Conservation (phyloP, 2,797 vertebrate species). For the Carduelis carduelis region DNA sequence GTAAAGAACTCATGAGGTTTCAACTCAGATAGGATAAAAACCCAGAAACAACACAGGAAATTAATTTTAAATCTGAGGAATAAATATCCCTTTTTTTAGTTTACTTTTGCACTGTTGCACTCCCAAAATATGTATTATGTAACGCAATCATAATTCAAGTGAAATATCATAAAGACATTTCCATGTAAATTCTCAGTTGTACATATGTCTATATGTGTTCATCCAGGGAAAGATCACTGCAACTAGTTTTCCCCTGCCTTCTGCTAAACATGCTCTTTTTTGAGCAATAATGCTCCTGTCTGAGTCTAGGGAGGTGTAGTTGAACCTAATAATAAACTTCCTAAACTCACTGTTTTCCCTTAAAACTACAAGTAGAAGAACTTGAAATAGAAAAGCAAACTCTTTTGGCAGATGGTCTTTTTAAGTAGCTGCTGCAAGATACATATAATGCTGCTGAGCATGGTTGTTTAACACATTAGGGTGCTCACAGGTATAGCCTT, state of each 20-base stretch:
- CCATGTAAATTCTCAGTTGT: conserved; percentile 27
- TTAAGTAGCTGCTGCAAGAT: conserved; percentile 54
- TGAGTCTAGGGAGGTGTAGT: not conserved
- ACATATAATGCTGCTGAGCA: conserved; percentile 52
- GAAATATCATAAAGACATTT: conserved; percentile 43
- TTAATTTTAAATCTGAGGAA: conserved; percentile 80
- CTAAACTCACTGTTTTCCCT: conserved; percentile 47
- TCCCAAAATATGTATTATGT: conserved; percentile 69
- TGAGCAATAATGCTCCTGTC: not conserved
- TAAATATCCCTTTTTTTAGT: conserved; percentile 73
- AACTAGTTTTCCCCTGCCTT: not conserved
- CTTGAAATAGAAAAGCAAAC: conserved; percentile 45
- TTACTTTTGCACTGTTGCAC: conserved; percentile 68
- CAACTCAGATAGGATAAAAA: conserved; percentile 67
- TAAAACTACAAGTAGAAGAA: conserved; percentile 60
- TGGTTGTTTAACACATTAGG: conserved; percentile 74
- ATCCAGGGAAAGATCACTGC: not conserved
- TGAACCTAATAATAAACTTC: conserved; percentile 15
- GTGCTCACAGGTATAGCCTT: conserved; percentile 69
- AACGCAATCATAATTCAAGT: conserved; percentile 61
- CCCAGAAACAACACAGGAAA: conserved; percentile 77
- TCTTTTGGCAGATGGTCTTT: conserved; percentile 70
- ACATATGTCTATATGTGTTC: not conserved
- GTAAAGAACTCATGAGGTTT: conserved; percentile 71
- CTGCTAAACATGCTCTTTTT: not conserved